Evolutionary conservation across 2,113 vertebrate species (phyloP).

Genomic region (Upupa epops): DNA sequence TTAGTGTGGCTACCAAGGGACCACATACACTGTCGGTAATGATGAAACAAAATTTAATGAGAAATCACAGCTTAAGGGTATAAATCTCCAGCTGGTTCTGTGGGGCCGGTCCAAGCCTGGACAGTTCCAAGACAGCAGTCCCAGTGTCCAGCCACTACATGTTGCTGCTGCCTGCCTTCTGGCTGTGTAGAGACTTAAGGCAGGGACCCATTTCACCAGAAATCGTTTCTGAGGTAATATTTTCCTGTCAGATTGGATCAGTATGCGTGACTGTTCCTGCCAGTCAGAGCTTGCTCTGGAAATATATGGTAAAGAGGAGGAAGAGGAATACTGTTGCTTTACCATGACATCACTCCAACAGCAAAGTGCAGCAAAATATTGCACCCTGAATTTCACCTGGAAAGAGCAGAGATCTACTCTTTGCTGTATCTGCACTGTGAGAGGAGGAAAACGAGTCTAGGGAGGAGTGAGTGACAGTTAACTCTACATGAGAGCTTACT

Average conservation of each 20-base stretch:
- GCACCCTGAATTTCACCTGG: not conserved
- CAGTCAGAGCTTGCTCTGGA: not conserved
- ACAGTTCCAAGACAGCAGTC: not conserved
- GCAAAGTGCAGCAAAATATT: not conserved
- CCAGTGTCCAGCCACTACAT: not conserved
- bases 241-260: not conserved
- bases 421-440: not conserved
- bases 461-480: not conserved
- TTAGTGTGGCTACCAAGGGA: not conserved
- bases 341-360: not conserved
- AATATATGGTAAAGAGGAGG: not conserved
- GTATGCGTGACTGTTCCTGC: not conserved
- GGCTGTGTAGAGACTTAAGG: not conserved
- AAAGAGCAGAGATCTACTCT: not conserved
- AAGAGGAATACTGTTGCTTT: not conserved
- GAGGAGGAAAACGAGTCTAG: not conserved
- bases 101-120: not conserved
- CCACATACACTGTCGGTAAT: accelerated
- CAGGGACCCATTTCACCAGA: not conserved
- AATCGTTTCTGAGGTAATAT: not conserved
- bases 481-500: no score
- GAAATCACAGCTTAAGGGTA: not conserved
- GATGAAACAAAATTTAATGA: not conserved
- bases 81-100: not conserved
- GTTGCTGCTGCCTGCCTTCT: not conserved